Evolutionary conservation across 2,113 vertebrate species (phyloP), one percentile per base, ranked within the genome.

Genomic region (Dipodomys spectabilis): DNA sequence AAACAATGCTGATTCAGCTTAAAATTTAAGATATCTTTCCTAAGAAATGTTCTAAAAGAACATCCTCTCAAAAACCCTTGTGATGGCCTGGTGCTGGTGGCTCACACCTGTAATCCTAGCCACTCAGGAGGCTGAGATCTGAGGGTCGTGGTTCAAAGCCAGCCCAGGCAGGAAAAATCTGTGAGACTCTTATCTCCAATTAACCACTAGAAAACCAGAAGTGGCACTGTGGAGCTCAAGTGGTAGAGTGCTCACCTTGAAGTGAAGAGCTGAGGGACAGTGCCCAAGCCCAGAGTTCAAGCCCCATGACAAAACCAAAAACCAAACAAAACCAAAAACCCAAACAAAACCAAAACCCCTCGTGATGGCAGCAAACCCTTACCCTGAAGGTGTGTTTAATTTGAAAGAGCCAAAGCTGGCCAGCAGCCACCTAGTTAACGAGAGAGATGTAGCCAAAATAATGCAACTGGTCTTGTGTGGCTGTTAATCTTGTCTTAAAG

Each of bases 1-100:
- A 93, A 75, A 89, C 39, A 93, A 60, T 45, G 71, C 62, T 32
- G 81, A 71, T 18, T 82, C 27, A 87, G 65, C 53, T 93, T 32
- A 90, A 81, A 84, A 89, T 82, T 92, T 64, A 82, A 65, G 44
- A 39, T 74, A 69, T 9, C 49, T 79, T 94, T 78, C 65, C 45
- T 27, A 88, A 91, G 80, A 86, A 65, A 90, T 72, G 20, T 49
- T 94, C 82, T 79, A 60, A 71, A 6, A 11, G 62, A n/a, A 80
- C 22, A 73, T 25, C 57, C 74, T 72, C 81, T 49, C 64, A 12
- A 71, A 45, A 3, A 78, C 32, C 13, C 35, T 45, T 35, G 15
- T 57, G 25, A 16, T 74, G 72, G 25, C 22, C 39, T 1, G 5
- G 5, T 39, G 39, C 39, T 39, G 39, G 39, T 39, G 39, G 39